Percentiles rank a stretch among this genome's conserved stretches.
Evolutionary conservation across 2,797 vertebrate genomes (phyloP).

Genomic region (Tamandua tetradactyla): DNA sequence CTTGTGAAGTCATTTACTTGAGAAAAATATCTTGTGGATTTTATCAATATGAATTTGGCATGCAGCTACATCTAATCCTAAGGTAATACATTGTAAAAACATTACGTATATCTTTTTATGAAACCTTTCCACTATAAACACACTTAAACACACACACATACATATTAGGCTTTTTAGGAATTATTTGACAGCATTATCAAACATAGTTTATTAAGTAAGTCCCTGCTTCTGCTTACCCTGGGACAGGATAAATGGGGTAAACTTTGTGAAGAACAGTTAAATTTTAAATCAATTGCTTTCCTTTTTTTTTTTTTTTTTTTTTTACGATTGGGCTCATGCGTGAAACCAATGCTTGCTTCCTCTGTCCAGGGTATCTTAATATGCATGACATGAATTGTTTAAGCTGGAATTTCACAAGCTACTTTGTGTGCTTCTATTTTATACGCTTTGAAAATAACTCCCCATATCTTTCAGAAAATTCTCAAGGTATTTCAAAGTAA

Average conservation of each 20-base stretch:
- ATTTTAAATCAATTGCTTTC: background rate
- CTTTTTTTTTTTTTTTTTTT: background rate
- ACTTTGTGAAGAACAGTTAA: background rate
- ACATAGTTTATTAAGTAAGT: background rate
- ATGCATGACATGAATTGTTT: background rate
- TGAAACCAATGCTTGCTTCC: background rate
- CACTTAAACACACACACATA: background rate
- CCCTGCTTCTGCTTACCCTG: background rate
- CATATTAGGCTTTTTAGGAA: background rate
- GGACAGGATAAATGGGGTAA: background rate
- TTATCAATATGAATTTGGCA: slow-evolving; percentile 1
- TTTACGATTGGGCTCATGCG: background rate
- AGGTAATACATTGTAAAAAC: background rate
- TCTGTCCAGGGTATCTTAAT: background rate
- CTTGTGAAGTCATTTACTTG: background rate
- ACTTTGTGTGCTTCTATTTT: background rate
- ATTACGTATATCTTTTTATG: background rate
- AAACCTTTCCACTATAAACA: background rate
- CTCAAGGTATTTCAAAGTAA: background rate
- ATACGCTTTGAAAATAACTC: slow-evolving; percentile 19
- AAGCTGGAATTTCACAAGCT: background rate
- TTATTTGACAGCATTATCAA: background rate
- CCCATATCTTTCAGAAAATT: background rate
- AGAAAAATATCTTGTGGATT: background rate
- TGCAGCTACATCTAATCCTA: background rate